Conservation (phyloP, 2,888 invertebrate genomes). For the Microctonus aethiopoides region DNA sequence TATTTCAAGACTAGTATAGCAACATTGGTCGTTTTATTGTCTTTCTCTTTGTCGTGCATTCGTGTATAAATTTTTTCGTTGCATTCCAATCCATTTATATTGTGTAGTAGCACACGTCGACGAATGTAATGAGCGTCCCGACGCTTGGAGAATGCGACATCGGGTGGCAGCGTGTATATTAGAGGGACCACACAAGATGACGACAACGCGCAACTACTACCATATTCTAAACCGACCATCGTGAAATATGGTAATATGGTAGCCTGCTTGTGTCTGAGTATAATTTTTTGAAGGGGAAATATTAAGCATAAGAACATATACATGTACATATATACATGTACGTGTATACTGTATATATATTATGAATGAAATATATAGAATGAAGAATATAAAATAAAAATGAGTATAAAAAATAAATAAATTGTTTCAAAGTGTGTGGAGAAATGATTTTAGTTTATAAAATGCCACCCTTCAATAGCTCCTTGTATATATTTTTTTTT, state of each 20-base stretch:
- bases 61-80: background rate
- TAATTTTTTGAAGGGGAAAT: conserved; percentile 19
- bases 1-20: background rate
- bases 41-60: background rate
- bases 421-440: background rate
- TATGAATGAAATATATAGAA: background rate
- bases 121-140: conserved; percentile 37
- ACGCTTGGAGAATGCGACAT: conserved; percentile 61
- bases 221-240: conserved; percentile 60
- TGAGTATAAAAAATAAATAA: background rate
- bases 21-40: background rate
- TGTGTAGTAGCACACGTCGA: background rate
- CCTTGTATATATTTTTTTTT: background rate
- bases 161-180: conserved; percentile 39
- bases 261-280: conserved; percentile 40
- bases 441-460: background rate
- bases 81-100: background rate
- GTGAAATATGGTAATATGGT: conserved; percentile 65
- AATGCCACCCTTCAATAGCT: background rate
- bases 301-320: conserved; percentile 26
- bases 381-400: background rate
- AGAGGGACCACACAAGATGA: conserved; percentile 38
- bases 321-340: too few species aligned
- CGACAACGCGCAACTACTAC: conserved; percentile 9
- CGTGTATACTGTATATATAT: too few species aligned